These are phyloP conservation scores for Momotus momota DNA, from an alignment of 2,797 vertebrate species.

Conservation along the genomic window DNA sequence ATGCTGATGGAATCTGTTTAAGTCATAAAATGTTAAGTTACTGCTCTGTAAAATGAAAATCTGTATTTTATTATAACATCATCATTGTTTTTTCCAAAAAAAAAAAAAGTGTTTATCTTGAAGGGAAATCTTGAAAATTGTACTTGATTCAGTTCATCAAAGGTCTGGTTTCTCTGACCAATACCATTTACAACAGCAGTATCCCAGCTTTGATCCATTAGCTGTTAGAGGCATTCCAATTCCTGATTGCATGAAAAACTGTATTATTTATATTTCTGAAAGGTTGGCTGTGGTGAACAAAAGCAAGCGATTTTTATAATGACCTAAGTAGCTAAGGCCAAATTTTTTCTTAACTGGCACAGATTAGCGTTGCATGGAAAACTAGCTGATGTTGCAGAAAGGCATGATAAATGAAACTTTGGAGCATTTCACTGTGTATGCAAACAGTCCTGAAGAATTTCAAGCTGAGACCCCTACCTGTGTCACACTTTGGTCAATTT, in stretches of 20 bases:
- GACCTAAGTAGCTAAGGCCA: background rate
- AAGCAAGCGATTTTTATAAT: background rate
- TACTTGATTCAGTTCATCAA: background rate
- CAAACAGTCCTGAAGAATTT: background rate
- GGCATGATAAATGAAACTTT: background rate
- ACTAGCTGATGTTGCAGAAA: background rate
- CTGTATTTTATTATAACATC: conserved; percentile 45
- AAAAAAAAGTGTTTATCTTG: background rate
- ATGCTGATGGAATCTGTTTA: conserved; percentile 62
- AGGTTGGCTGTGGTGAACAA: background rate
- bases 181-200: background rate
- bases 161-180: background rate
- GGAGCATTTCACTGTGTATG: background rate
- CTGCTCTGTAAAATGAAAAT: conserved; percentile 54
- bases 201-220: background rate
- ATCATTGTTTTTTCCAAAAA: background rate
- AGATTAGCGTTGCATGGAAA: background rate
- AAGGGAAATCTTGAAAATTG: background rate
- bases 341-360: background rate
- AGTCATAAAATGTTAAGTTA: conserved; percentile 68
- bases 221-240: background rate
- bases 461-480: background rate
- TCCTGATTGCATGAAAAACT: background rate
- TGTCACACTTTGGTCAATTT: fast-evolving
- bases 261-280: background rate